Evolutionary conservation across 2,797 vertebrate species (phyloP).

Genomic region (Perodicticus potto): DNA sequence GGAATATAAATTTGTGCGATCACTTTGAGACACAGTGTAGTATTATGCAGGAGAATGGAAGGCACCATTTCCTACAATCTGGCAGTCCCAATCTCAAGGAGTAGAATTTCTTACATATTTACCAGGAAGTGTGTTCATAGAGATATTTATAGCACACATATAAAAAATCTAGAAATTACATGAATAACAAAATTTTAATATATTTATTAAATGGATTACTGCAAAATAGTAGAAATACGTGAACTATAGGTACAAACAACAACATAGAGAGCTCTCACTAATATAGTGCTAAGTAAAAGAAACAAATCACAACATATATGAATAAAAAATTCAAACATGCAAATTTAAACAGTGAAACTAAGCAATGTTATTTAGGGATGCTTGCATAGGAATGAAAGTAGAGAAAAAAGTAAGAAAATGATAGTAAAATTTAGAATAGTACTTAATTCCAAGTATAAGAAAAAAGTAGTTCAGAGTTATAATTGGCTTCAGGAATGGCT

Average conservation of each 20-base stretch:
- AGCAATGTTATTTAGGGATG: background rate
- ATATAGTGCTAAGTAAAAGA: background rate
- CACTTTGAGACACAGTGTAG: background rate
- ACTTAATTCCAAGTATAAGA: background rate
- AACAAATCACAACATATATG: background rate
- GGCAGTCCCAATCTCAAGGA: background rate
- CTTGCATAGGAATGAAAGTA: background rate
- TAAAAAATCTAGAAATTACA: background rate
- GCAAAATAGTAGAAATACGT: background rate
- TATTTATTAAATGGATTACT: background rate
- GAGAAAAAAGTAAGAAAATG: background rate
- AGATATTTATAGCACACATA: background rate
- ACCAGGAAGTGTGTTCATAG: background rate
- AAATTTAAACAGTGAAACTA: background rate
- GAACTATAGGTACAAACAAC: background rate
- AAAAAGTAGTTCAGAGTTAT: background rate
- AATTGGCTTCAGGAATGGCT: background rate
- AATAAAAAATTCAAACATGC: background rate
- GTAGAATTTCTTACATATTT: background rate
- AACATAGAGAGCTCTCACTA: background rate
- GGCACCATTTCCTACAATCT: background rate
- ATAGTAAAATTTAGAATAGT: background rate
- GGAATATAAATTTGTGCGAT: background rate
- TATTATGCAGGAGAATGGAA: slow-evolving; percentile 18
- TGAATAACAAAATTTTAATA: background rate